phyloP scores from a whole-genome alignment of 2,888 invertebrate genomes.

The Melieria omissa region DNA sequence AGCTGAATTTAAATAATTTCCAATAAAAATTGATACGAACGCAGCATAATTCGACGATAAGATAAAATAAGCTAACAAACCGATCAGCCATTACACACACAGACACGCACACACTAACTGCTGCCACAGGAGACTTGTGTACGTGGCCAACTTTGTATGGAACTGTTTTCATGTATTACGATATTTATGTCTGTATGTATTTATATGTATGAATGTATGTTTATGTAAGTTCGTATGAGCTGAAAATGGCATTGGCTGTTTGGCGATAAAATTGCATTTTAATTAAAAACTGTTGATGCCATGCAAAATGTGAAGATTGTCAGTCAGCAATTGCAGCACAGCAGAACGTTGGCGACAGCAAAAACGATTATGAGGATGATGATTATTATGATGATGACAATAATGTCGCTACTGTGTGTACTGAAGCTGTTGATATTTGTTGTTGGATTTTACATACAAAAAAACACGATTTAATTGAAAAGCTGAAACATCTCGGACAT shows the following conservation, averaged over 20 bases:
- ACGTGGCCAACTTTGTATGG: too few relatives aligned
- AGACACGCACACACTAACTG: background rate
- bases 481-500: too few relatives aligned
- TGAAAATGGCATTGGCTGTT: background rate
- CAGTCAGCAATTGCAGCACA: too few relatives aligned
- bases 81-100: background rate
- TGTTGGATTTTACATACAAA: too few relatives aligned
- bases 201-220: background rate
- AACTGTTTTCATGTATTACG: background rate
- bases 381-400: too few relatives aligned
- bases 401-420: too few relatives aligned
- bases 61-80: background rate
- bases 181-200: background rate
- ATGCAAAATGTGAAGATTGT: background rate
- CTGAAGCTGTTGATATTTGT: too few relatives aligned
- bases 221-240: background rate
- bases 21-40: too few relatives aligned
- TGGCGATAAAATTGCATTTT: slow-evolving; percentile 8
- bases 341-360: too few relatives aligned
- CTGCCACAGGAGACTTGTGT: background rate
- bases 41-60: background rate
- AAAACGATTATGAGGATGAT: too few relatives aligned
- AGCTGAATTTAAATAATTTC: too few relatives aligned
- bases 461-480: too few relatives aligned
- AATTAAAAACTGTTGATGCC: slow-evolving; percentile 7